phyloP scores from a whole-genome alignment of 1,140 invertebrate species.

The Micrasema longulum region DNA sequence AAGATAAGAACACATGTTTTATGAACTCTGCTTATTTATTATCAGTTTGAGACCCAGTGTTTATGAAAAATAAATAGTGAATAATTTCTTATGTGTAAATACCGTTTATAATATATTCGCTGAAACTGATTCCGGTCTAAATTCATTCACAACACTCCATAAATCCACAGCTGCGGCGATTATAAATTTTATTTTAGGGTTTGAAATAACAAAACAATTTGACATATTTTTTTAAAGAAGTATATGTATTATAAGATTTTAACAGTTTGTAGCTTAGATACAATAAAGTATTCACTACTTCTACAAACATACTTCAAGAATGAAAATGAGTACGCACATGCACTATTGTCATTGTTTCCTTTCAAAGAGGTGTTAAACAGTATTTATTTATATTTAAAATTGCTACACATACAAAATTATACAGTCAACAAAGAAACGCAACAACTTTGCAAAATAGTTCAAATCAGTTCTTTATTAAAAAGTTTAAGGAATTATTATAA shows the following conservation, averaged over 20 bases:
- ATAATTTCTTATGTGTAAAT: too few relatives aligned
- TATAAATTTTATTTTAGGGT: too few relatives aligned
- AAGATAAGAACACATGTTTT: too few relatives aligned
- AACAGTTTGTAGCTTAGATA: slow-evolving; percentile 42
- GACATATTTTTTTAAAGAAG: slow-evolving; percentile 46
- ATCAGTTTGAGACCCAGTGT: too few relatives aligned
- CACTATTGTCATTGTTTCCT: slow-evolving; percentile 48
- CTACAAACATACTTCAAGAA: slow-evolving; percentile 46
- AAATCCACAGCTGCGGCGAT: too few relatives aligned
- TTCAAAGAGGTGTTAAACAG: slow-evolving; percentile 35
- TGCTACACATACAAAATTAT: slow-evolving; percentile 38
- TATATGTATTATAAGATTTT: slow-evolving; percentile 45
- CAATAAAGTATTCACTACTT: slow-evolving; percentile 40
- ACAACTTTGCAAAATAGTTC: slow-evolving; percentile 35
- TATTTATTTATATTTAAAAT: slow-evolving; percentile 16
- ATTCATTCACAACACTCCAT: too few relatives aligned
- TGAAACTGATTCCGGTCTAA: too few relatives aligned
- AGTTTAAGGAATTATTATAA: too few relatives aligned
- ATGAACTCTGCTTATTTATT: too few relatives aligned
- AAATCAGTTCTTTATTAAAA: slow-evolving; percentile 4
- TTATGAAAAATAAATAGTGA: too few relatives aligned
- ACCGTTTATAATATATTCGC: too few relatives aligned
- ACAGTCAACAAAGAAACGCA: slow-evolving; percentile 33
- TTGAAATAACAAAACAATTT: background rate
- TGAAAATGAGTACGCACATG: slow-evolving; percentile 37